Evolutionary conservation across 2,888 invertebrate species (phyloP).

Genomic region (Cantharis lateralis): DNA sequence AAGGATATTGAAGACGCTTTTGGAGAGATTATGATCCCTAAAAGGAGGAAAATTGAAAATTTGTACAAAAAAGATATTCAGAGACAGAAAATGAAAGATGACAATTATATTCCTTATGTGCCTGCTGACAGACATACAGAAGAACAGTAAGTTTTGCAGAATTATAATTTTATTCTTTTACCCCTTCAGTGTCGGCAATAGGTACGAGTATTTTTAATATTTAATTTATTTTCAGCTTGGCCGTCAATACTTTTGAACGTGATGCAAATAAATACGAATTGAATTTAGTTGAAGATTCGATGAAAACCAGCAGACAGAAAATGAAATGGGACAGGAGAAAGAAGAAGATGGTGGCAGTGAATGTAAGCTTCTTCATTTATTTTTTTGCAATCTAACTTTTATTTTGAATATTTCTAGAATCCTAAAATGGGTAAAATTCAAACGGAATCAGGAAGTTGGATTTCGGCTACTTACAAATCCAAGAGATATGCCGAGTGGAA

Average conservation of each 20-base stretch:
- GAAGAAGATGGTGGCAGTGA: conserved; percentile 88
- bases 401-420: conserved; percentile 50
- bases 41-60: conserved; percentile 62
- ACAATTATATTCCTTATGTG: conserved; percentile 84
- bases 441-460: conserved; percentile 94
- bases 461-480: conserved; percentile 92
- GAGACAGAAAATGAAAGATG: conserved; percentile 63
- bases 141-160: conserved; percentile 65
- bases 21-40: conserved; percentile 61
- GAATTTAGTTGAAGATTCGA: conserved; percentile 83
- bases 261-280: conserved; percentile 80
- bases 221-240: conserved; percentile 60
- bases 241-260: conserved; percentile 77
- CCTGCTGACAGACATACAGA: conserved; percentile 87
- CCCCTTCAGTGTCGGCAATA: too few species aligned
- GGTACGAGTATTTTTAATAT: too few species aligned
- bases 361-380: conserved; percentile 55
- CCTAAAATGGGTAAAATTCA: conserved; percentile 77
- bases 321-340: conserved; percentile 93
- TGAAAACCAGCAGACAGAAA: conserved; percentile 64
- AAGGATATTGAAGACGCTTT: conserved; percentile 64
- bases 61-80: conserved; percentile 64
- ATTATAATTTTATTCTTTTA: neutral
- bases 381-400: neutral
- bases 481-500: conserved; percentile 89